Evolutionary conservation across 2,888 invertebrate genomes (phyloP).

Genomic region (Agriopis leucophaearia): DNA sequence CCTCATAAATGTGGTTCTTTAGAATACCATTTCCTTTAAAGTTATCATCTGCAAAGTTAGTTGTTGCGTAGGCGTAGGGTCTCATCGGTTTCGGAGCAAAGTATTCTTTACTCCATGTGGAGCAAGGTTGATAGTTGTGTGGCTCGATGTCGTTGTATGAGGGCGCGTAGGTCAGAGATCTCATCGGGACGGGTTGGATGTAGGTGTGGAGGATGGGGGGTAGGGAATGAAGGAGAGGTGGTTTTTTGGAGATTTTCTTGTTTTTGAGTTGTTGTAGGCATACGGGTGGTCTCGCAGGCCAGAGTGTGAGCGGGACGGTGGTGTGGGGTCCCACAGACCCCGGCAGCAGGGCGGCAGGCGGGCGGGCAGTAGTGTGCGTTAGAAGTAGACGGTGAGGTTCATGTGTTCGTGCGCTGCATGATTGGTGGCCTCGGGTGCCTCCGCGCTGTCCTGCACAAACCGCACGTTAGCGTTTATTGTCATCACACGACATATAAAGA

Average conservation of each 20-base stretch:
- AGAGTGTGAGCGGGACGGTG: background rate
- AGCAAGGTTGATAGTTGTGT: background rate
- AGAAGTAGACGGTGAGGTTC: conserved; percentile 91
- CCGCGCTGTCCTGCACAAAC: conserved; percentile 69
- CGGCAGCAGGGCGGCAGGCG: conserved; percentile 7
- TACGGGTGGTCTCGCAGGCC: background rate
- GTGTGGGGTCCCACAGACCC: background rate
- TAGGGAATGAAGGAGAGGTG: background rate
- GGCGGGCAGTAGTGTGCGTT: conserved; percentile 41
- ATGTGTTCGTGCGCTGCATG: conserved; percentile 85
- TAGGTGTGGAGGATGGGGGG: background rate
- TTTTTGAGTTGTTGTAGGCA: conserved; percentile 5
- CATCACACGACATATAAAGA: background rate
- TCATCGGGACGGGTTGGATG: conserved; percentile 13
- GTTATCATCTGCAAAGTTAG: background rate
- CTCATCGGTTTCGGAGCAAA: background rate
- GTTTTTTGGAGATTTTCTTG: conserved; percentile 17
- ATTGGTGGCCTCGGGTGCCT: conserved; percentile 70
- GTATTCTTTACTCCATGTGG: conserved; percentile 15
- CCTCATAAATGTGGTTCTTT: conserved; percentile 12
- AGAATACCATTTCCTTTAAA: conserved; percentile 22
- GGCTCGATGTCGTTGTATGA: conserved; percentile 1
- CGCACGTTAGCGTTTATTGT: conserved; percentile 37
- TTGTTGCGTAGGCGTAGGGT: conserved; percentile 12
- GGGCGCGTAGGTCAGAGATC: conserved; percentile 9